phyloP scores from a whole-genome alignment of 2,888 invertebrate species.

The Hofmannophila pseudospretella region DNA sequence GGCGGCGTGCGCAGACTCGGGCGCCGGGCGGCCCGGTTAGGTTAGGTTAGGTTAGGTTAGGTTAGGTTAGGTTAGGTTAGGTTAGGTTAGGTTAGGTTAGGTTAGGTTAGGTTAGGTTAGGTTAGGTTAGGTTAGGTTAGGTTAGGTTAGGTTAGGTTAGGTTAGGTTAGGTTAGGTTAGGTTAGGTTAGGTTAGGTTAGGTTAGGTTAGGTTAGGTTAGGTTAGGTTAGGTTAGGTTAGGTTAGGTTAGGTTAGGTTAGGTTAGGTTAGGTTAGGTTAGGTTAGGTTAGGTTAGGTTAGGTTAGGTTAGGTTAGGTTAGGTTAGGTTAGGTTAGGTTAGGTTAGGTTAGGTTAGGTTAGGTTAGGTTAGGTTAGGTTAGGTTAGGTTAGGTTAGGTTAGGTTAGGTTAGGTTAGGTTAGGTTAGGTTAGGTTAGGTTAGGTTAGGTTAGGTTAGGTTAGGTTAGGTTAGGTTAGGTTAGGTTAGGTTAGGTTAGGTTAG shows the following conservation, averaged over 20 bases:
- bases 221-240: conserved; percentile 14
- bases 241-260: conserved; percentile 14
- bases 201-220: conserved; percentile 6
- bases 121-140: conserved; percentile 12
- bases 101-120: conserved; percentile 10
- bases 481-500: conserved; percentile 16
- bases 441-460: conserved; percentile 18
- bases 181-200: too few relatives aligned
- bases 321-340: conserved; percentile 16
- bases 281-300: conserved; percentile 15
- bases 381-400: conserved; percentile 18
- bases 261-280: conserved; percentile 13
- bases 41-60: conserved; percentile 11
- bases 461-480: conserved; percentile 16
- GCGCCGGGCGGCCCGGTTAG: too few relatives aligned
- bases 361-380: conserved; percentile 17
- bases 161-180: too few relatives aligned
- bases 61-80: conserved; percentile 4
- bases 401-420: conserved; percentile 15
- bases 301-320: conserved; percentile 15
- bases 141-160: conserved; percentile 9
- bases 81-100: conserved; percentile 8
- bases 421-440: conserved; percentile 18
- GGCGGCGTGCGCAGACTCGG: too few relatives aligned
- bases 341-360: conserved; percentile 17